Conservation (phyloP, 2,113 vertebrate genomes). For the Myocastor coypus region DNA sequence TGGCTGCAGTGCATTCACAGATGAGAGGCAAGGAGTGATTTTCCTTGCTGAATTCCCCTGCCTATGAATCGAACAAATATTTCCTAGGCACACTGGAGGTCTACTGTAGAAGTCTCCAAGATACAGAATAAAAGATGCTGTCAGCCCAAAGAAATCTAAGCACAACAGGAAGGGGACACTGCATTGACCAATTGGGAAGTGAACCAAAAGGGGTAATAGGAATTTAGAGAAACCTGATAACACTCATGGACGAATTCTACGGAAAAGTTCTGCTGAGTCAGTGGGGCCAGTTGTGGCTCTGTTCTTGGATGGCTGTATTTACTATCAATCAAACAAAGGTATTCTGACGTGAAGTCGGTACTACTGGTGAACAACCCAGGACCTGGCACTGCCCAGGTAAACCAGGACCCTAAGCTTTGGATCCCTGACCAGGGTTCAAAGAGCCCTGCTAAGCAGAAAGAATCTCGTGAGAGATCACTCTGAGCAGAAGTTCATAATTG, state of each 20-base stretch:
- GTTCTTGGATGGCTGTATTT: fast-evolving
- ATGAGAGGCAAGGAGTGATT: not conserved
- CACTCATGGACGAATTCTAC: not conserved
- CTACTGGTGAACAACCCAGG: fast-evolving
- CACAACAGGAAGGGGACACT: not conserved
- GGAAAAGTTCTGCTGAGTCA: not conserved
- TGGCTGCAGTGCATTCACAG: fast-evolving
- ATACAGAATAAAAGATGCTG: not conserved
- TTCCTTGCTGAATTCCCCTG: not conserved
- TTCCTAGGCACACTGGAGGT: not conserved
- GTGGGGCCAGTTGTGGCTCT: not conserved
- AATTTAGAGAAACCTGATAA: not conserved
- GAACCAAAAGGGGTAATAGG: not conserved
- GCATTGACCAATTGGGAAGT: not conserved
- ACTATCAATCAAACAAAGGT: not conserved
- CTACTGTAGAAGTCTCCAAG: fast-evolving
- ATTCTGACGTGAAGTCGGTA: not conserved
- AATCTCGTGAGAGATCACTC: not conserved
- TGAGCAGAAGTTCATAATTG: not conserved
- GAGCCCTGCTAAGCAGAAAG: not conserved
- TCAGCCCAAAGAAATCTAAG: not conserved
- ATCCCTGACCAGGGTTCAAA: not conserved
- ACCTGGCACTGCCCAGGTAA: not conserved
- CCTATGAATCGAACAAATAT: not conserved
- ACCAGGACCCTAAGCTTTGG: not conserved